A percentile compares a stretch with the other conserved stretches of the same genome.
phyloP scores from a whole-genome alignment of 2,888 invertebrate species.

The Ypsolopha sequella region DNA sequence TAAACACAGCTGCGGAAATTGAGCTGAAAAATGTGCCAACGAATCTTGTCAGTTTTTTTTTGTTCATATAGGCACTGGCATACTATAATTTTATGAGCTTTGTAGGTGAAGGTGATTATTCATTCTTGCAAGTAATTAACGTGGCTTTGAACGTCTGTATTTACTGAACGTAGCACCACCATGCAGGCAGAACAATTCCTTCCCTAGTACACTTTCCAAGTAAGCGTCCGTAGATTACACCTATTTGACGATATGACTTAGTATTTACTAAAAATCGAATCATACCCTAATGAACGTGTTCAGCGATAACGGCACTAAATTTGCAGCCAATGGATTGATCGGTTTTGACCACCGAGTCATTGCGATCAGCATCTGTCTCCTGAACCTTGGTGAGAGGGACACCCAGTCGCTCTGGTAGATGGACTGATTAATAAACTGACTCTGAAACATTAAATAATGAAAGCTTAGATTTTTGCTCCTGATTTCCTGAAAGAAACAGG shows the following conservation, averaged over 20 bases:
- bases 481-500: too few species aligned
- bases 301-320: conserved; percentile 4
- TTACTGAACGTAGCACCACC: too few species aligned
- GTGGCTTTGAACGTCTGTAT: too few species aligned
- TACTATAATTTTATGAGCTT: conserved; percentile 2
- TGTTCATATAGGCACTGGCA: conserved; percentile 1
- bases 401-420: conserved; percentile 5
- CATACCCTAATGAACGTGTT: conserved; percentile 5
- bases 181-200: too few species aligned
- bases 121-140: too few species aligned
- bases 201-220: too few species aligned
- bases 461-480: background rate
- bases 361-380: conserved; percentile 3
- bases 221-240: too few species aligned
- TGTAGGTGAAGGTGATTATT: conserved; percentile 5
- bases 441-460: conserved; percentile 1
- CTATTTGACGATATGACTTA: too few species aligned
- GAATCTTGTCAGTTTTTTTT: too few species aligned
- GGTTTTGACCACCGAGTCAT: conserved; percentile 5
- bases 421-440: conserved; percentile 4
- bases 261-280: background rate
- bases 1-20: conserved; percentile 3
- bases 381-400: conserved; percentile 6
- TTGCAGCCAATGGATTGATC: conserved; percentile 1
- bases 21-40: background rate